phyloP scores from a whole-genome alignment of 2,113 vertebrate genomes.

The Potamarius usumacintae region DNA sequence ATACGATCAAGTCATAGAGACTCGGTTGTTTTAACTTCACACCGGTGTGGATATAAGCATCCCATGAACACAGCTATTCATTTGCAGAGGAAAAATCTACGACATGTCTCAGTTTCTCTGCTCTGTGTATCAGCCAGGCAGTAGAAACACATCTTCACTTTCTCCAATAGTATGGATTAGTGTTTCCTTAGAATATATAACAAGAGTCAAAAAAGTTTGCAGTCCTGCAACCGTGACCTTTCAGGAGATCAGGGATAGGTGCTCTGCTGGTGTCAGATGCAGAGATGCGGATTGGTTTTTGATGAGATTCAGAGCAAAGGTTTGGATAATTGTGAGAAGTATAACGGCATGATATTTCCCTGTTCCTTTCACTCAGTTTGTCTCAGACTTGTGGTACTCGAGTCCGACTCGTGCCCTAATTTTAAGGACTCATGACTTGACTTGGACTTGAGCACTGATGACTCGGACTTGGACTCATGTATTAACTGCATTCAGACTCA shows the following conservation, averaged over 20 bases:
- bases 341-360: conserved; percentile 40
- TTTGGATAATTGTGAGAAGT: conserved; percentile 35
- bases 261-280: conserved; percentile 32
- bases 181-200: background rate
- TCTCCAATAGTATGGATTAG: background rate
- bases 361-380: conserved; percentile 27
- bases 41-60: background rate
- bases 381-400: no score
- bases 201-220: background rate
- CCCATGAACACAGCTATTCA: no score
- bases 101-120: background rate
- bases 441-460: no score
- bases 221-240: conserved; percentile 8
- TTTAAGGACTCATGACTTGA: no score
- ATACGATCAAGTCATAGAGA: background rate
- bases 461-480: no score
- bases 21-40: background rate
- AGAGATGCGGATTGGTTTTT: conserved; percentile 30
- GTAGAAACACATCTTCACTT: background rate
- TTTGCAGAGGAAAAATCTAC: background rate
- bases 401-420: no score
- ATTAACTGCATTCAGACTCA: no score
- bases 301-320: conserved; percentile 36
- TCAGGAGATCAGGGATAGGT: conserved; percentile 20
- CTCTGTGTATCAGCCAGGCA: background rate